A percentile compares a stretch with the other conserved stretches of the same genome.
Evolutionary conservation across 1,140 invertebrate genomes (phyloP).

Genomic region (Chironomus tepperi): DNA sequence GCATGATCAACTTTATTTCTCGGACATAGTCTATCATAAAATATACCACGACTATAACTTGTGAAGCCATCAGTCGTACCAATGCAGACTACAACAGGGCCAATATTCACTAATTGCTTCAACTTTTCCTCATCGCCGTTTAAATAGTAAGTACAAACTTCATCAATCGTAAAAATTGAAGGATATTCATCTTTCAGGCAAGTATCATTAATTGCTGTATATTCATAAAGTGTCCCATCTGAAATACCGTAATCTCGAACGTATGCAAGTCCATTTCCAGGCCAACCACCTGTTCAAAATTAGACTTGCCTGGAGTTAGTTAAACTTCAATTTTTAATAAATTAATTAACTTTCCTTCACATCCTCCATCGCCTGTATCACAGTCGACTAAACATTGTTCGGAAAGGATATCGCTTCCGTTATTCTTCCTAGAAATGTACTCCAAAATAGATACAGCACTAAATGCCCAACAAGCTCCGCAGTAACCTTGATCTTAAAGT

Average conservation of each 20-base stretch:
- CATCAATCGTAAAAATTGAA: neutral
- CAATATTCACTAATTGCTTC: constrained; percentile 54
- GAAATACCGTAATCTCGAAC: constrained; percentile 56
- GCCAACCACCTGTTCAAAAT: constrained; percentile 82
- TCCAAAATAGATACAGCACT: constrained; percentile 78
- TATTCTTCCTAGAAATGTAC: constrained; percentile 56
- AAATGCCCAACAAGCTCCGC: constrained; percentile 89
- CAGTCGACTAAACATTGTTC: constrained; percentile 96
- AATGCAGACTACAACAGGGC: constrained; percentile 58
- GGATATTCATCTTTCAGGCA: constrained; percentile 39
- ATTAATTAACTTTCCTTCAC: neutral
- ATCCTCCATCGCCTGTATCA: constrained; percentile 55
- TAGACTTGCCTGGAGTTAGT: too few relatives aligned
- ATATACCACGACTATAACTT: constrained; percentile 48
- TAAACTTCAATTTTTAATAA: neutral
- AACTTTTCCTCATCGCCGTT: constrained; percentile 67
- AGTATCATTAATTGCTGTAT: constrained; percentile 59
- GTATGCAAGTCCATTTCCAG: neutral
- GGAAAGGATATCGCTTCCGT: constrained; percentile 46
- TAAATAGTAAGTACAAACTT: constrained; percentile 30
- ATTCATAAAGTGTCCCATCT: constrained; percentile 66
- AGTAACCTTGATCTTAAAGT: constrained; percentile 56
- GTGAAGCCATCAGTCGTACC: constrained; percentile 68
- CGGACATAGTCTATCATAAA: constrained; percentile 52
- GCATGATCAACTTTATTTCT: constrained; percentile 38